These are phyloP conservation scores for Drosophila lini DNA, from an alignment of 1,140 invertebrate species.

Conservation along the genomic window DNA sequence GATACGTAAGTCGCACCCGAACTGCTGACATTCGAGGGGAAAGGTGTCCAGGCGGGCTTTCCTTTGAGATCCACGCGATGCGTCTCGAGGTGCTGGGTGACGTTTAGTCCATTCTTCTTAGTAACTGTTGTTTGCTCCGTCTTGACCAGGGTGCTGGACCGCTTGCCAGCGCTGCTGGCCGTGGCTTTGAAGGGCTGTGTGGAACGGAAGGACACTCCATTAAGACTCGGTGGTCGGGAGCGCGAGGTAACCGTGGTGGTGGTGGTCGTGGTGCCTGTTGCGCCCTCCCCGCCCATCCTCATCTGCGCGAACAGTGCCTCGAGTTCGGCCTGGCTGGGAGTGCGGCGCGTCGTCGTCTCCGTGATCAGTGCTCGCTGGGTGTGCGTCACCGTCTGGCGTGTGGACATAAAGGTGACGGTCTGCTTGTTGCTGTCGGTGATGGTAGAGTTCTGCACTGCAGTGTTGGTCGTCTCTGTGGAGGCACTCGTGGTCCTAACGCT, in stretches of 20 bases:
- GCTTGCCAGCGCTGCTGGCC: constrained; percentile 36
- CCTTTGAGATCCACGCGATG: constrained; percentile 57
- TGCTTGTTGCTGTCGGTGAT: constrained; percentile 71
- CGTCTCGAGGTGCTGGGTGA: constrained; percentile 67
- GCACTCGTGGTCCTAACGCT: constrained; percentile 73
- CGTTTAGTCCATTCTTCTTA: constrained; percentile 65
- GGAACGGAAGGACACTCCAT: constrained; percentile 60
- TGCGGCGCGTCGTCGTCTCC: constrained; percentile 66
- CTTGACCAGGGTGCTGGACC: constrained; percentile 63
- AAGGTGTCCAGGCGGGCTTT: constrained; percentile 20
- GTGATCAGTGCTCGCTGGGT: constrained; percentile 65
- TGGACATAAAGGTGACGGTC: constrained; percentile 66
- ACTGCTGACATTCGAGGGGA: constrained; percentile 7
- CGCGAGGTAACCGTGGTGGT: constrained; percentile 33
- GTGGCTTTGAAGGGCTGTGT: constrained; percentile 59
- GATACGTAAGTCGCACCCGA: constrained; percentile 29
- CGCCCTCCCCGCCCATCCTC: constrained; percentile 35
- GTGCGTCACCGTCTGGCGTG: constrained; percentile 78
- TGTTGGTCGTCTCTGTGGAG: constrained; percentile 71
- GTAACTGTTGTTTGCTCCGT: constrained; percentile 67
- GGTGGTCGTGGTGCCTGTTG: constrained; percentile 26
- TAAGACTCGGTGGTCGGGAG: constrained; percentile 42
- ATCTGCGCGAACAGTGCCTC: constrained; percentile 57
- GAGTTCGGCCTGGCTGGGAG: constrained; percentile 67
- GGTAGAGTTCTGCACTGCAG: constrained; percentile 73